Percentiles rank a stretch among this genome's conserved stretches.
These are phyloP conservation scores for Carettochelys insculpta DNA, from an alignment of 2,113 vertebrate species.

Conservation along the genomic window DNA sequence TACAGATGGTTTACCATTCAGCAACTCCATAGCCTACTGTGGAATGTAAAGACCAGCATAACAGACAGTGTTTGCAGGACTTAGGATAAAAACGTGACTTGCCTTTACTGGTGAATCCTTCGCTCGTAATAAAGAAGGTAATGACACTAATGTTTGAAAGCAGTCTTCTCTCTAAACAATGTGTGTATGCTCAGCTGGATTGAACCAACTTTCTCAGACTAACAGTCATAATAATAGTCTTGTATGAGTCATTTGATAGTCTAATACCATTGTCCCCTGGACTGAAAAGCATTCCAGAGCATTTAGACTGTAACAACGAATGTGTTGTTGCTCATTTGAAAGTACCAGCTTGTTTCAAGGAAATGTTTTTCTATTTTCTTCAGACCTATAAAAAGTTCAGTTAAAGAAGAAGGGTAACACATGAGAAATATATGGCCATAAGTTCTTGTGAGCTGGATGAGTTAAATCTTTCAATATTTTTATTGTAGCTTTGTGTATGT, in stretches of 20 bases:
- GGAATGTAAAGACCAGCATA: neutral
- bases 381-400: constrained; percentile 9
- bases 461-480: neutral
- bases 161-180: constrained; percentile 57
- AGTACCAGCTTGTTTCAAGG: constrained; percentile 48
- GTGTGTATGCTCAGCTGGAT: constrained; percentile 69
- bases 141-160: constrained; percentile 50
- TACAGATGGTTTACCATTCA: constrained; percentile 37
- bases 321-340: constrained; percentile 56
- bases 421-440: constrained; percentile 28
- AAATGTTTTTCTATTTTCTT: constrained; percentile 46
- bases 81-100: constrained; percentile 52
- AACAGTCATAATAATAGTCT: constrained; percentile 65
- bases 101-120: constrained; percentile 58
- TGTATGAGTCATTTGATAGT: constrained; percentile 60
- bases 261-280: constrained; percentile 62
- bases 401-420: constrained; percentile 5
- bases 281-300: constrained; percentile 65
- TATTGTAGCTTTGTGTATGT: neutral
- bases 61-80: constrained; percentile 46
- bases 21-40: neutral
- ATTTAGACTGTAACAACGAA: constrained; percentile 45
- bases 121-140: constrained; percentile 47
- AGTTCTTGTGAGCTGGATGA: neutral
- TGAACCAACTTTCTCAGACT: constrained; percentile 60